Evolutionary conservation across 2,797 vertebrate species (phyloP), one percentile per base, ranked within the genome.

Genomic region (Trichosurus vulpecula): DNA sequence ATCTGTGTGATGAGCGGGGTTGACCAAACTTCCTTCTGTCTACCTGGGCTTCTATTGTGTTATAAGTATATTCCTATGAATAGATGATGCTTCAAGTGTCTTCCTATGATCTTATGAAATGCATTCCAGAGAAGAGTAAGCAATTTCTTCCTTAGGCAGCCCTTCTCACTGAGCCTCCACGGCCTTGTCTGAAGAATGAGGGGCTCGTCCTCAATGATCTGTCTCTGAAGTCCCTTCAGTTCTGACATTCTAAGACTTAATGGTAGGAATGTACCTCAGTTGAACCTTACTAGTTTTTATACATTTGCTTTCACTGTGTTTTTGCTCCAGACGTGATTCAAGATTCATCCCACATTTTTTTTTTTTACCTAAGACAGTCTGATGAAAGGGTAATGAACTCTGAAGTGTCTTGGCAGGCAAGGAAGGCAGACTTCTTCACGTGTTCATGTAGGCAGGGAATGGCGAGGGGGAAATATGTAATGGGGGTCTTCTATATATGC

Each of bases 171-270:
- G 3, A 30, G 51, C 8, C 13, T 93, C 31, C 54, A 61, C 12
- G 92, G 93, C 93, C 41, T n/a, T 92, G 56, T 56, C 92, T 95
- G 30, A 94, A 94, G 90, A 54, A 56, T 22, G 16, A 92, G 41
- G 2, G 6, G 93, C 6, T 11, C 55, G 19, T 51, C 12, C 51
- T 94, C 58, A 6, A 57, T 57, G 56, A 35, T 66, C 92, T 91
- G 51, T 95, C 25, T 91, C 31, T 91, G 41, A 54, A 51, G 5
- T 11, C 6, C 51, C 56, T 94, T 95, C 47, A 92, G 52, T 54
- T 93, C 54, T 91, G 89, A 58, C 29, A 93, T 57, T 94, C 51
- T 91, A 90, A 90, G n/a, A 74, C 91, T 12, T 29, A 35, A 55
- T 41, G 4, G 55, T 9, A 54, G 6, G 91, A 52, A 0, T 47